Evolutionary conservation across 2,797 vertebrate genomes (phyloP).

Genomic region (Helicolenus hilgendorfi): DNA sequence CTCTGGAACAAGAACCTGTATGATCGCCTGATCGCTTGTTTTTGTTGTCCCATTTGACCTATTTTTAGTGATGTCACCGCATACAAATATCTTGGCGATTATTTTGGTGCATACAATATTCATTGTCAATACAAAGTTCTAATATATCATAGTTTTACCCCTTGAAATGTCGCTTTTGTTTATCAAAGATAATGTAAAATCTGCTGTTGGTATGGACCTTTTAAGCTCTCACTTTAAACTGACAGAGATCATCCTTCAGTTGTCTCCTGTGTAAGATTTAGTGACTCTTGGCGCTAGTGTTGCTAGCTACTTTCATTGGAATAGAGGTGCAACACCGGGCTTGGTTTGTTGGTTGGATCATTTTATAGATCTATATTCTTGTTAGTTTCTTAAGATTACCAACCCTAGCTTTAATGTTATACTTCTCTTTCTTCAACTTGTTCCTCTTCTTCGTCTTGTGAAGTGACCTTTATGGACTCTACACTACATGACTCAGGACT

Average conservation of each 20-base stretch:
- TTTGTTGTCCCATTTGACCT: neutral
- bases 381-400: neutral
- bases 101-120: neutral
- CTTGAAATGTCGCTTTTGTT: neutral
- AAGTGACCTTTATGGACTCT: slow-evolving; percentile 56
- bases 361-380: neutral
- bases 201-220: neutral
- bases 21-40: neutral
- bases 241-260: neutral
- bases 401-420: neutral
- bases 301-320: neutral
- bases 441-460: slow-evolving; percentile 4
- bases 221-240: neutral
- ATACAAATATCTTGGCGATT: neutral
- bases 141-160: neutral
- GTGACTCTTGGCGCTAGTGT: neutral
- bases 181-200: neutral
- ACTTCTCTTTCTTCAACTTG: neutral
- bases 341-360: neutral
- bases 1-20: neutral
- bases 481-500: slow-evolving; percentile 55
- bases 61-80: neutral
- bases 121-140: neutral
- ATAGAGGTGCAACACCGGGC: neutral
- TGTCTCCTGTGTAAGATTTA: neutral